These are phyloP conservation scores for Acleris literana DNA, from an alignment of 2,888 invertebrate species.

Conservation along the genomic window DNA sequence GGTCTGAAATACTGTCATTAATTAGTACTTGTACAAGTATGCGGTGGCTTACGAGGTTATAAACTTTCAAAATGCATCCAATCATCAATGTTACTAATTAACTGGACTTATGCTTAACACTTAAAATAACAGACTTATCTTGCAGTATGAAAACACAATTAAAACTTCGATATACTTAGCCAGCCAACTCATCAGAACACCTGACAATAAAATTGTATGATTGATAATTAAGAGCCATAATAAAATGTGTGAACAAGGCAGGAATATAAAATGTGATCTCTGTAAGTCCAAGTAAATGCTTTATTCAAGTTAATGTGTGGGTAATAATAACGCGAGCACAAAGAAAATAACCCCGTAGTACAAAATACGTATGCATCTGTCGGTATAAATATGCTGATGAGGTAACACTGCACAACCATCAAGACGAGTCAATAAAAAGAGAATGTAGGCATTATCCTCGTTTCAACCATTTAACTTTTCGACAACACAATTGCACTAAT, in stretches of 20 bases:
- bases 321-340: neutral
- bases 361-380: conserved; percentile 14
- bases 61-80: too few species aligned
- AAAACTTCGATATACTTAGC: too few species aligned
- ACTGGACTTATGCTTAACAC: too few species aligned
- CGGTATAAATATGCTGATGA: conserved; percentile 30
- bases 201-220: neutral
- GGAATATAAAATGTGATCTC: neutral
- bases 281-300: neutral
- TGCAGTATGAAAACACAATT: too few species aligned
- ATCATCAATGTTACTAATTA: too few species aligned
- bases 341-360: neutral
- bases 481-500: neutral
- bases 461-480: neutral
- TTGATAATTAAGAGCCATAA: neutral
- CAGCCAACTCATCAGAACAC: too few species aligned
- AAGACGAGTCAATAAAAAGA: conserved; percentile 28
- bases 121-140: too few species aligned
- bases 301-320: neutral
- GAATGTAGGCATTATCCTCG: conserved; percentile 6
- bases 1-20: too few species aligned
- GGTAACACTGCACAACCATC: conserved; percentile 23
- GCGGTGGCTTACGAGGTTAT: too few species aligned
- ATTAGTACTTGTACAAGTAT: too few species aligned
- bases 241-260: too few species aligned